Percentiles rank a stretch among this genome's conserved stretches.
Conservation (phyloP, 2,888 invertebrate species). For the Drosophila helvetica region DNA sequence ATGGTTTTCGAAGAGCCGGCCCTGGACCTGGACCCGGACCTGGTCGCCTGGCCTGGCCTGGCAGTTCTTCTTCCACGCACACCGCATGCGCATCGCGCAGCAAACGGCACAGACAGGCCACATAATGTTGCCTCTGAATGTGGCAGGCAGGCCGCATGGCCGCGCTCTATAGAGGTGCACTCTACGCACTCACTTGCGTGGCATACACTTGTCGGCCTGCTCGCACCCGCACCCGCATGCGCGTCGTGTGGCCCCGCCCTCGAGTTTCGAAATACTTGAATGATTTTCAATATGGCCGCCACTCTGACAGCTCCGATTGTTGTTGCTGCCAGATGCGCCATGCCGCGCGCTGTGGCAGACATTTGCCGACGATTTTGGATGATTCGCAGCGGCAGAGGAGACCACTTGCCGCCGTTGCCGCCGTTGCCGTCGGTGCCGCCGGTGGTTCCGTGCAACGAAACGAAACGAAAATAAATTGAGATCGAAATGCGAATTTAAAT, state of each 20-base stretch:
- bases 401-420: slow-evolving; percentile 66
- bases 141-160: slow-evolving; percentile 31
- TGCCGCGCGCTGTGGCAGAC: slow-evolving; percentile 48
- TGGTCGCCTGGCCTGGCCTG: slow-evolving; percentile 14
- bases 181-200: slow-evolving; percentile 7
- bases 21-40: slow-evolving; percentile 21
- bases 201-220: slow-evolving; percentile 50
- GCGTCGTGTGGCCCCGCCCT: slow-evolving; percentile 79
- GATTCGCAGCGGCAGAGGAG: slow-evolving; percentile 4
- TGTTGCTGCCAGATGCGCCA: slow-evolving; percentile 56
- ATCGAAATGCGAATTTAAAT: neutral
- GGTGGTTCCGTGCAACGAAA: neutral
- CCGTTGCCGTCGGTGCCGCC: slow-evolving; percentile 45
- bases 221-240: slow-evolving; percentile 60
- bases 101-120: slow-evolving; percentile 12
- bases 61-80: slow-evolving; percentile 35
- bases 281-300: slow-evolving; percentile 84
- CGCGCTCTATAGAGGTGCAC: slow-evolving; percentile 54
- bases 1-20: slow-evolving; percentile 55
- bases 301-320: slow-evolving; percentile 31
- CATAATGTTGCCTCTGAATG: neutral
- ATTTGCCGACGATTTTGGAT: slow-evolving; percentile 40
- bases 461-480: neutral
- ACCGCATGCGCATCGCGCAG: slow-evolving; percentile 59
- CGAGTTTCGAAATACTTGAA: slow-evolving; percentile 82